Conservation (phyloP, 2,888 invertebrate genomes). For the Drosophila multiciliata region DNA sequence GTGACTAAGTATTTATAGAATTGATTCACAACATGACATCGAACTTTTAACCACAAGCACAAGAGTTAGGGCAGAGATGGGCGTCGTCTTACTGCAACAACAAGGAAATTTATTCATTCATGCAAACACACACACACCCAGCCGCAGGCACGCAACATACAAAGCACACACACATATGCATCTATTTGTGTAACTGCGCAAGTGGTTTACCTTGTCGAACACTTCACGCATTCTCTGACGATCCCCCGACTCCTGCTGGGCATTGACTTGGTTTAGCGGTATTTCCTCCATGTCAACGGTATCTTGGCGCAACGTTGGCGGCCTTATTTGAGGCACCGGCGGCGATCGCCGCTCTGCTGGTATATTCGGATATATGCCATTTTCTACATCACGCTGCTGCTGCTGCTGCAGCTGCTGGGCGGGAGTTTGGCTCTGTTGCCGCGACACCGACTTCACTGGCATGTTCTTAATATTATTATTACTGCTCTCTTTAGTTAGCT, state of each 20-base stretch:
- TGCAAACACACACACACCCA: conserved; percentile 10
- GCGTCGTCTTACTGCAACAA: conserved; percentile 7
- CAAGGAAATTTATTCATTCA: conserved; percentile 62
- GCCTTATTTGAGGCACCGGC: conserved; percentile 57
- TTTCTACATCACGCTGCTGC: conserved; percentile 77
- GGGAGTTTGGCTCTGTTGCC: conserved; percentile 71
- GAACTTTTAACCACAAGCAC: conserved; percentile 44
- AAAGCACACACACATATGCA: neutral
- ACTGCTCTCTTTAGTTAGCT: neutral
- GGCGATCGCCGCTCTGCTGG: conserved; percentile 69
- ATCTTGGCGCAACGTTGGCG: conserved; percentile 79
- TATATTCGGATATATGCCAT: conserved; percentile 79
- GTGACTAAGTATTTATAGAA: neutral
- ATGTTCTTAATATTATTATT: conserved; percentile 30
- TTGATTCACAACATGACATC: conserved; percentile 53
- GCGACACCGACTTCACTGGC: conserved; percentile 64
- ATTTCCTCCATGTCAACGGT: conserved; percentile 83
- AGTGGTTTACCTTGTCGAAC: conserved; percentile 78
- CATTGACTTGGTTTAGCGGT: conserved; percentile 70
- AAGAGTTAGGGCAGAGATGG: conserved; percentile 4
- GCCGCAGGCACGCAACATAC: neutral
- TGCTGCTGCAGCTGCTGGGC: conserved; percentile 73
- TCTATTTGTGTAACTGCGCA: neutral
- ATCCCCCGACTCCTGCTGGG: conserved; percentile 76
- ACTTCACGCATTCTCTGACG: conserved; percentile 75